Base-by-base conservation (phyloP, 2,888 invertebrate species). In the Drosophila rubida region DNA sequence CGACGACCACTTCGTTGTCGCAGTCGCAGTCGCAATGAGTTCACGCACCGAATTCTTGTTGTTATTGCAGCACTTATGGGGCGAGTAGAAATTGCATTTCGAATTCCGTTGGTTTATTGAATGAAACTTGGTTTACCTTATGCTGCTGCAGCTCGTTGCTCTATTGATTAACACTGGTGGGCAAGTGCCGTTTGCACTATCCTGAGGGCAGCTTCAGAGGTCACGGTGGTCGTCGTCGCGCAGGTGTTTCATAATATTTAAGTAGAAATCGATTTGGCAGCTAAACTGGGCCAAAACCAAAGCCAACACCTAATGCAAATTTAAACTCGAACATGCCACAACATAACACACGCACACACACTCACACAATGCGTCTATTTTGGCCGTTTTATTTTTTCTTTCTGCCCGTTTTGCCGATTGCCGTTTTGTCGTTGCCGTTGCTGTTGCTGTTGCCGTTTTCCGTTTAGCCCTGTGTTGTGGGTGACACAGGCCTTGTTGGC, bases 181-280 rank as follows among this genome's bases (percentile, higher is more conserved):
- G 4, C 35, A 41, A 60, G 7, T 7, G 59, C 39, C 8, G 32
- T 59, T 59, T n/a, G 50, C 54, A 61, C 62, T 63, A 42, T 65
- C 46, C 62, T 61, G 75, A 60, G 44, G 55, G 1, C 63, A 41
- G 46, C 35, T 30, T 63, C 49, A 72, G 64, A 58, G 64, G 58
- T 69, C 57, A 49, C 30, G 25, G 39, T 49, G 49, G 16, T 25
- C 32, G 51, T 25, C 32, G 51, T 16, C 64, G 69, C 60, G 69
- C 59, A 63, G 69, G 71, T 79, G 87, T 87, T 84, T 84, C 87
- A 87, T 87, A 84, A 87, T 84, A 82, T 67, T 62, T 42, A 66
- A 50, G 58, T 61, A 51, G 58, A 75, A 74, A 84, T 87, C 87
- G 87, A 87, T 84, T 80, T 61, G 46, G 58, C 64, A 37, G 70